phyloP scores from a whole-genome alignment of 1,140 invertebrate genomes.

The Drosophila teissieri region DNA sequence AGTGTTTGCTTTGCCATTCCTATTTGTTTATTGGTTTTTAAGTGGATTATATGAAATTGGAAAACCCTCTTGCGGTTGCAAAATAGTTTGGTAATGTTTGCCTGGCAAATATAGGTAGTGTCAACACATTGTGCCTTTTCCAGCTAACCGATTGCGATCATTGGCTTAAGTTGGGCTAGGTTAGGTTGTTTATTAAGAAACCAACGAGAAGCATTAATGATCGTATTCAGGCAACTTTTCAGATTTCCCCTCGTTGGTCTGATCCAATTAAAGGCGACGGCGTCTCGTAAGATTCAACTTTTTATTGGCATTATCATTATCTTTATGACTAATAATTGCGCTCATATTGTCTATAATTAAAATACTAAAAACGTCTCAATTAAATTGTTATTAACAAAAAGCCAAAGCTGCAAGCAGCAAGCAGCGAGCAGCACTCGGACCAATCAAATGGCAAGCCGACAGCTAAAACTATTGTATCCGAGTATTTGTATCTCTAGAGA shows the following conservation, averaged over 20 bases:
- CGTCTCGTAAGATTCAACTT: slow-evolving; percentile 50
- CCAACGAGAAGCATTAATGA: not conserved
- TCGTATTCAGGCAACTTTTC: not conserved
- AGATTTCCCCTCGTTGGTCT: slow-evolving; percentile 7
- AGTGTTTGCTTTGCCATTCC: too few relatives aligned
- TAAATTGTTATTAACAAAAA: slow-evolving; percentile 80
- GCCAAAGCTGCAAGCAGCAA: slow-evolving; percentile 59
- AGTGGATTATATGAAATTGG: slow-evolving; percentile 9
- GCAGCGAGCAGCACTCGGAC: slow-evolving; percentile 40
- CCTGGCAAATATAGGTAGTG: slow-evolving; percentile 21
- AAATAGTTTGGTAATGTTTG: slow-evolving; percentile 41
- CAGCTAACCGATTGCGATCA: slow-evolving; percentile 42
- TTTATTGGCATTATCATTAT: slow-evolving; percentile 78
- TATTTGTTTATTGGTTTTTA: not conserved
- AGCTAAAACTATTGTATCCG: slow-evolving; percentile 45
- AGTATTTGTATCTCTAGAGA: slow-evolving; percentile 17
- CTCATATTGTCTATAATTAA: slow-evolving; percentile 80
- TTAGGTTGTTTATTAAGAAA: slow-evolving; percentile 20
- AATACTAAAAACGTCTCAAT: slow-evolving; percentile 79
- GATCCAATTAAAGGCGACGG: slow-evolving; percentile 65
- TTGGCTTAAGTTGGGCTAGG: slow-evolving; percentile 31
- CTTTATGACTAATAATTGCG: slow-evolving; percentile 80
- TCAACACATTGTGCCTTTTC: slow-evolving; percentile 31
- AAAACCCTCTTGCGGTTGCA: slow-evolving; percentile 36
- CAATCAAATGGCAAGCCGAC: slow-evolving; percentile 49